Base-by-base conservation (phyloP, 2,888 invertebrate genomes). In the Caenorhabditis angaria region DNA sequence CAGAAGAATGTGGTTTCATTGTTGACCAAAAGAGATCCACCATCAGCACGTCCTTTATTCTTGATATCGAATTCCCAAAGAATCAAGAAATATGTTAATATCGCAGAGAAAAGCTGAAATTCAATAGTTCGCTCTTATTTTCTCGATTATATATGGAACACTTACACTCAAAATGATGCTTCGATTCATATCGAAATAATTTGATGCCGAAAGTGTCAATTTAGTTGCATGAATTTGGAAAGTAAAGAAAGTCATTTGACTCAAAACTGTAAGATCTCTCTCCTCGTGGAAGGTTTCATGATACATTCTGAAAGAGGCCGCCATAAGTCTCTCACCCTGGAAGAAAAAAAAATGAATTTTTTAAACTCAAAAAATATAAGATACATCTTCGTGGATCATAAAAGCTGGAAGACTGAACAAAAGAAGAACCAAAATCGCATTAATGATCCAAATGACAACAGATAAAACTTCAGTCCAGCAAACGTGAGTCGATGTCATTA, bases 371-470 rank as follows among this genome's bases (percentile, higher is more conserved):
- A 6, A 14, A 2, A 14, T 8, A 24, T 8, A 2, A 64, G 53
- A 35, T 41, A 74, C 80, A 67, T 80, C 75, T 72, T 80, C 80
- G 55, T 80, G 76, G 57, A 80, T 72, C 76, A 78, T 80, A 53
- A 80, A 80, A 25, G 77, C 77, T 5, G 80, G 80, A 58, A 80
- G 57, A 58, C 76, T 76, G 76, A 80, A 80, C n/a, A 80, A 54
- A 0, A 77, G 61, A 18, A 80, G 69, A 12, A 75, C 73, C 5
- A 78, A 61, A 35, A 80, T 60, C 0, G 72, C 77, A 53, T 80
- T 77, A 51, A 76, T 41, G 2, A 80, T 73, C 80, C 80, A 80
- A 48, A 80, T 77, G 18, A 68, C 47, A 14, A 80, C 71, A 2
- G 80, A 69, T 10, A 78, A 25, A 10, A 69, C 60, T 58, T 80